Conservation (phyloP, 2,888 invertebrate species). For the Scelioninae gen. 1 region DNA sequence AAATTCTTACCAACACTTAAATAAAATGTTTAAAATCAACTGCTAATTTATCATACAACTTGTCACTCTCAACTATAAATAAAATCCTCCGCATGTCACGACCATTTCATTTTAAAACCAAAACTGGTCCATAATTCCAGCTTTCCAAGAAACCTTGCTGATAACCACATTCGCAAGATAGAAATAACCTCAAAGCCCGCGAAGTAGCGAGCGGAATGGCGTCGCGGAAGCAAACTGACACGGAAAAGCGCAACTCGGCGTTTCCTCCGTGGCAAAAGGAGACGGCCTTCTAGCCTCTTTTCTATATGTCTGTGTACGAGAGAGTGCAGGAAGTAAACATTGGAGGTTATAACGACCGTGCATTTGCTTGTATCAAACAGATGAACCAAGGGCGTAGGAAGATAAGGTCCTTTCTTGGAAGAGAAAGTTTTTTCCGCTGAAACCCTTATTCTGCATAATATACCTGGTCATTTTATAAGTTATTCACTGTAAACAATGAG, state of each 20-base stretch:
- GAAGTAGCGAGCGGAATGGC: slow-evolving; percentile 16
- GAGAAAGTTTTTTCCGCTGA: slow-evolving; percentile 11
- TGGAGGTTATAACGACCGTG: slow-evolving; percentile 32
- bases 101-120: background rate
- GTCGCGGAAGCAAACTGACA: slow-evolving; percentile 27
- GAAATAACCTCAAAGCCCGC: slow-evolving; percentile 33
- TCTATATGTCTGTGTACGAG: slow-evolving; percentile 29
- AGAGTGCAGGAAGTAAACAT: slow-evolving; percentile 45
- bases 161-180: slow-evolving; percentile 4
- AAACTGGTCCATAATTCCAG: background rate
- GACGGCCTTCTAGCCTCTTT: slow-evolving; percentile 29
- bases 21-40: too few species aligned
- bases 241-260: slow-evolving; percentile 19
- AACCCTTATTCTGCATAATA: too few species aligned
- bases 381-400: slow-evolving; percentile 44
- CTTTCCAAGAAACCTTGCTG: background rate
- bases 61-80: background rate
- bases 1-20: too few species aligned
- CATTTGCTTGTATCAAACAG: slow-evolving; percentile 19
- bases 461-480: too few species aligned
- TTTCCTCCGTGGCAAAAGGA: slow-evolving; percentile 27
- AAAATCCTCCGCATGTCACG: slow-evolving; percentile 14
- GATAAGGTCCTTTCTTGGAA: slow-evolving; percentile 19
- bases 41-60: background rate
- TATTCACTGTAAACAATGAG: too few species aligned